phyloP scores from a whole-genome alignment of 2,888 invertebrate genomes.

The Drosophila formosana region DNA sequence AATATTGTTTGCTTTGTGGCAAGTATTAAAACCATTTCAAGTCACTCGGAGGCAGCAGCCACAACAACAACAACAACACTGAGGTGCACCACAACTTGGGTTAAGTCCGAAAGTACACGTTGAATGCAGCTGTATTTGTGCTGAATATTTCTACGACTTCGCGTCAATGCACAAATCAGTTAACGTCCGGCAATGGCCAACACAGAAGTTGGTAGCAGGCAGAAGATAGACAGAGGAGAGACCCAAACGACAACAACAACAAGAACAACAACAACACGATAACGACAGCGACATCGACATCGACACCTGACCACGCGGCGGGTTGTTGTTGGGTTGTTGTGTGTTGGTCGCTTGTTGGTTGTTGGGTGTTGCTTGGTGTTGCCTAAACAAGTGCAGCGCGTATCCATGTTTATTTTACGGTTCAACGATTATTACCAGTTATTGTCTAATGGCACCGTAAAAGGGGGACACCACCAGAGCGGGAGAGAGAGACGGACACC shows the following conservation, averaged over 20 bases:
- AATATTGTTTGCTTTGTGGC: constrained; percentile 10
- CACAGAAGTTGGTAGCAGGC: constrained; percentile 13
- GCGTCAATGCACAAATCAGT: constrained; percentile 80
- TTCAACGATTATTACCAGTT: constrained; percentile 82
- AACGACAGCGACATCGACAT: constrained; percentile 70
- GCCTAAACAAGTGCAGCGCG: constrained; percentile 80
- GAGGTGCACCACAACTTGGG: constrained; percentile 22
- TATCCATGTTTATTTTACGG: constrained; percentile 82
- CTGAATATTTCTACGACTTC: constrained; percentile 77
- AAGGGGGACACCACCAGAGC: constrained; percentile 62
- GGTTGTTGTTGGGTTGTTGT: constrained; percentile 34
- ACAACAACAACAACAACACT: not conserved
- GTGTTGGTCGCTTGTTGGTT: constrained; percentile 35
- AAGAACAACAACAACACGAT: constrained; percentile 60
- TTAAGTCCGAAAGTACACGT: constrained; percentile 15
- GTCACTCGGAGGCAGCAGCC: constrained; percentile 17
- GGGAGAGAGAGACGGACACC: constrained; percentile 14
- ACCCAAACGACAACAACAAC: constrained; percentile 44
- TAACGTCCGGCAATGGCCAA: constrained; percentile 65
- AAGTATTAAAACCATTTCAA: constrained; percentile 19
- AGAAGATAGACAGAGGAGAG: constrained; percentile 5
- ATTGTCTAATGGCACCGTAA: constrained; percentile 74
- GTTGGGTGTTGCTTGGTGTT: constrained; percentile 48
- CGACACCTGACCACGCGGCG: constrained; percentile 70
- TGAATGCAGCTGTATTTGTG: constrained; percentile 61